Base-by-base conservation (phyloP, 2,797 vertebrate genomes). In the Ibycter americanus region DNA sequence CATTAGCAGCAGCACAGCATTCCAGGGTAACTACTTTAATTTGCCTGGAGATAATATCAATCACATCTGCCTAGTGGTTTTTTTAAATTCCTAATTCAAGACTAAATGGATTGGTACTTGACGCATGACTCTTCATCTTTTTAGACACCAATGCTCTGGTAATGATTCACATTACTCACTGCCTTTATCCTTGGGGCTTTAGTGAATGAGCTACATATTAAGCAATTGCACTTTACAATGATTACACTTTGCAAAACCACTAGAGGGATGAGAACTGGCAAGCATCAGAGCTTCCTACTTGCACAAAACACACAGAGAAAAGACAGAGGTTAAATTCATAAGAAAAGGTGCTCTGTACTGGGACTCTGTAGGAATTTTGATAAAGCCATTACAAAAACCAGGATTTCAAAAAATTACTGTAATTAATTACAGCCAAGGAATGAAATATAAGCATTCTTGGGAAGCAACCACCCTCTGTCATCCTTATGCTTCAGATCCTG, bases 211-310 rank as follows among this genome's bases (percentile, higher is more conserved):
- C 93, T 93, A 90, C 89, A 70, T 71, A 90, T 74, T 93, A 95
- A 97, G 63, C 77, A 94, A 80, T 79, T 92, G 88, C 83, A 94
- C 80, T 97, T 94, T 58, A 79, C 83, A 94, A 84, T 80, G 74
- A 97, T 94, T 96, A 92, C 91, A 66, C 87, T 93, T 94, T 27
- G 70, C 81, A 82, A 83, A 92, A 85, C 86, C 90, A 89, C 76
- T 32, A 77, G 83, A 87, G 94, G 61, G 70, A 94, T 81, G 90
- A 79, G 93, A 94, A 84, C 82, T 79, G 81, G 91, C 44, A 92
- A 90, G 81, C 71, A 55, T 32, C 65, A 2, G 46, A 87, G 67
- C 61, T 88, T 72, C 51, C 70, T 54, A 17, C 55, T 84, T 26
- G 10, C 25, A 56, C 3, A 32, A 77, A 82, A 76, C 38, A 51